Evolutionary conservation across 2,113 vertebrate genomes (phyloP).

Genomic region (Vanacampus margaritifer): DNA sequence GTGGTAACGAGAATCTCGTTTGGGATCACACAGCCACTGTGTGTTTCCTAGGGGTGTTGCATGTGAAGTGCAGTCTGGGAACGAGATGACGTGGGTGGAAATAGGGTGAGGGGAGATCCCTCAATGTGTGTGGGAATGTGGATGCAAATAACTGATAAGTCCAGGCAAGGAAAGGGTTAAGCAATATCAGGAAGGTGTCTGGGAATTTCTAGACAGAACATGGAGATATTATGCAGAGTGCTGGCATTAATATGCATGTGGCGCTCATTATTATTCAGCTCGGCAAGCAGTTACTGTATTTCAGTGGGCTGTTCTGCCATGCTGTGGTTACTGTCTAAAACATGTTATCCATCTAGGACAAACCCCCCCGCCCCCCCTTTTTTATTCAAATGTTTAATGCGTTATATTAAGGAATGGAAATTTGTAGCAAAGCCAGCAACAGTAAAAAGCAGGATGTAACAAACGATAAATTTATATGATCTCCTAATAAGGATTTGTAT

Average conservation of each 20-base stretch:
- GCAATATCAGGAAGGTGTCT: constrained; percentile 60
- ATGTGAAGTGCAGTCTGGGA: constrained; percentile 40
- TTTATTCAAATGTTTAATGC: constrained; percentile 56
- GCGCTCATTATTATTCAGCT: constrained; percentile 65
- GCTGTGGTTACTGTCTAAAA: constrained; percentile 51
- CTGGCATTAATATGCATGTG: constrained; percentile 81
- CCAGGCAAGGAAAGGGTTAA: constrained; percentile 72
- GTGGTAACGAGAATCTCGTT: constrained; percentile 81
- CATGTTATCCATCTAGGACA: constrained; percentile 58
- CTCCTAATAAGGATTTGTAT: not conserved
- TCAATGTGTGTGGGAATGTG: constrained; percentile 78
- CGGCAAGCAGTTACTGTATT: constrained; percentile 56
- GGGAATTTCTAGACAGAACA: constrained; percentile 74
- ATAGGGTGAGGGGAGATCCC: constrained; percentile 42
- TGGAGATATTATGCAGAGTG: constrained; percentile 81
- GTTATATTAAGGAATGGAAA: constrained; percentile 12
- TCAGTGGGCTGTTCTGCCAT: constrained; percentile 51
- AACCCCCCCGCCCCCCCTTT: constrained; percentile 51
- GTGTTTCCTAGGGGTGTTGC: constrained; percentile 49
- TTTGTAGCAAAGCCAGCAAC: constrained; percentile 3
- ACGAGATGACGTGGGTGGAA: constrained; percentile 42
- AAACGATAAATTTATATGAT: constrained; percentile 10
- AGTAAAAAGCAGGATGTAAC: constrained; percentile 3
- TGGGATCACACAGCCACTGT: constrained; percentile 66
- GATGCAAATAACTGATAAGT: constrained; percentile 74